Percentiles rank a stretch among this genome's conserved stretches.
Conservation (phyloP, 1,140 invertebrate genomes). For the Drosophila trapezifrons region DNA sequence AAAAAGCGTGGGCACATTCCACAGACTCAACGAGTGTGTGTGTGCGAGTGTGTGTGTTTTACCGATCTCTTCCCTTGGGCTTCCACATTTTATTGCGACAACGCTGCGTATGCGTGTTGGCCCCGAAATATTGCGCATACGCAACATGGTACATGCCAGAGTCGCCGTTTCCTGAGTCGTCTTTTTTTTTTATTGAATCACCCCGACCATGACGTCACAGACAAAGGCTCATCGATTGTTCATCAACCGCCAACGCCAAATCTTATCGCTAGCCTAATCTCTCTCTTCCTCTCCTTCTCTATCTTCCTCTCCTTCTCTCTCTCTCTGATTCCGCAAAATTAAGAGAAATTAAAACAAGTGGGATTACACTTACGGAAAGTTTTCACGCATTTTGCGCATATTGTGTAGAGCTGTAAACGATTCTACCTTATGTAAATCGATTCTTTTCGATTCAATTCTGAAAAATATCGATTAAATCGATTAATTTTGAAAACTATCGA, state of each 20-base stretch:
- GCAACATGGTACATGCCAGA: conserved; percentile 20
- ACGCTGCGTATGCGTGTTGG: conserved; percentile 45
- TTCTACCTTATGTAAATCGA: too few relatives aligned
- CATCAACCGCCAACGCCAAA: conserved; percentile 8
- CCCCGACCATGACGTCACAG: conserved; percentile 3
- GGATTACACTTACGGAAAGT: too few relatives aligned
- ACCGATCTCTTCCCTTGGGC: conserved; percentile 20
- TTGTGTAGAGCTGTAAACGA: too few relatives aligned
- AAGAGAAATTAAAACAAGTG: background rate
- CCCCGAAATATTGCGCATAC: conserved; percentile 43
- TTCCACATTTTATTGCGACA: conserved; percentile 26
- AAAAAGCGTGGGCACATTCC: conserved; percentile 43
- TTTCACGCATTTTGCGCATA: too few relatives aligned
- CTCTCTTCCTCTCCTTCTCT: background rate
- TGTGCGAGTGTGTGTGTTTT: conserved; percentile 2
- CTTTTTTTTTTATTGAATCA: conserved; percentile 1
- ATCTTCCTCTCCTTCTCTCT: background rate
- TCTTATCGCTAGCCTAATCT: background rate
- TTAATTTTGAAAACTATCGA: too few relatives aligned
- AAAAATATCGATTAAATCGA: too few relatives aligned
- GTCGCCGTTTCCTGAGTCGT: background rate
- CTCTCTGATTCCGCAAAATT: background rate
- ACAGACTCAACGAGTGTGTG: background rate
- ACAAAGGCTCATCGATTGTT: background rate
- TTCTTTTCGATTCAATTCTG: too few relatives aligned